Percentiles rank a stretch among this genome's conserved stretches.
Evolutionary conservation across 2,113 vertebrate species (phyloP).

Genomic region (Tupaia chinensis): DNA sequence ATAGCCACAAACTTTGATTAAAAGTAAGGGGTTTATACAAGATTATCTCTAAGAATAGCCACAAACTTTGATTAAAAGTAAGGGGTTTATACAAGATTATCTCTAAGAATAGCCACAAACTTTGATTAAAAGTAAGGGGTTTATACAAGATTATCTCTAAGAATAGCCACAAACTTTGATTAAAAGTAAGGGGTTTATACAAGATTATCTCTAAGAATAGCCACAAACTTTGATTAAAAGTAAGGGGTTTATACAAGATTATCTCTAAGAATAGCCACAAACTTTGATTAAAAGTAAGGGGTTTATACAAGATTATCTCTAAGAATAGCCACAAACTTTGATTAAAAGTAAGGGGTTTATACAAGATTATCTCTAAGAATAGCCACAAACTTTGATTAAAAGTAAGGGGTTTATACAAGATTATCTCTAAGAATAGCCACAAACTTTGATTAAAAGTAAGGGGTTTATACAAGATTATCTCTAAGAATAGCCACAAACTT

Average conservation of each 20-base stretch:
- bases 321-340: conserved; percentile 5
- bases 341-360: conserved; percentile 38
- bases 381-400: too few species aligned
- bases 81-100: conserved; percentile 16
- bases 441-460: conserved; percentile 59
- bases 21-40: conserved; percentile 34
- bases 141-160: conserved; percentile 37
- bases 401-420: conserved; percentile 9
- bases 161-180: too few species aligned
- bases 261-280: too few species aligned
- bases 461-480: conserved; percentile 18
- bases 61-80: too few species aligned
- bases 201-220: conserved; percentile 1
- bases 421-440: neutral
- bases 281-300: conserved; percentile 43
- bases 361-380: conserved; percentile 32
- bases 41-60: conserved; percentile 40
- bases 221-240: conserved; percentile 56
- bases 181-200: conserved; percentile 28
- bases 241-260: neutral
- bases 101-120: neutral
- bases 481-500: too few species aligned
- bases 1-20: conserved; percentile 28
- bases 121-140: conserved; percentile 42
- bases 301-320: conserved; percentile 29